Evolutionary conservation across 2,797 vertebrate species (phyloP), one percentile per base, ranked within the genome.

Genomic region (Heliangelus exortis): DNA sequence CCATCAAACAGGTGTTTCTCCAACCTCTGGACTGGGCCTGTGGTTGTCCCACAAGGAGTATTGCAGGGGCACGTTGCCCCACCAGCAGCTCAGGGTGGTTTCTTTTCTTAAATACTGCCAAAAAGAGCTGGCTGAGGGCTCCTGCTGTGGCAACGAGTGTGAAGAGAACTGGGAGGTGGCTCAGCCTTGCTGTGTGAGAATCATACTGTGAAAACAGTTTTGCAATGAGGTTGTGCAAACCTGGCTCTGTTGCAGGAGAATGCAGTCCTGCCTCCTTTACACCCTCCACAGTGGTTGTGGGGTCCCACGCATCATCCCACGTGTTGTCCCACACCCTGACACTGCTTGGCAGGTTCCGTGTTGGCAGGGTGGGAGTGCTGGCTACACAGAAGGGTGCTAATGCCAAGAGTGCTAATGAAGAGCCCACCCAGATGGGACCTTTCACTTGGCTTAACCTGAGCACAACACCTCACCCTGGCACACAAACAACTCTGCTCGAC

Each of bases 251-350:
- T 39, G 34, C 2, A 1, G 50, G 28, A 72, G 28, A 17, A 74
- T 71, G 53, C 78, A 12, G 72, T 20, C 54, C 80, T 81, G 84
- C 51, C 50, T 53, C 41, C 47, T 41, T 78, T 48, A 45, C 2
- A 0, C 48, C 21, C 54, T n/a, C n/a, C 5, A 1, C 22, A 7
- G 9, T 0, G 0, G 31, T 51, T 54, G 15, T 1, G 1, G 1
- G 1, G 7, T 54, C 54, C 41, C 69, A 59, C 5, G 1, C 6
- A 0, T 0, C 2, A 12, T 65, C 59, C 65, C 80, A 50, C 0
- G 0, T 2, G 2, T 5, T 5, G 18, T 41, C 47, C 39, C 79
- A 28, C 2, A 3, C 72, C 34, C 59, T 76, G 73, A 10, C 80
- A n/a, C 51, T 1, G 2, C 87, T 25, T 6, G 83, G 45, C 55